These are phyloP conservation scores for Hymenochirus boettgeri DNA, from an alignment of 2,113 vertebrate genomes.

Conservation along the genomic window DNA sequence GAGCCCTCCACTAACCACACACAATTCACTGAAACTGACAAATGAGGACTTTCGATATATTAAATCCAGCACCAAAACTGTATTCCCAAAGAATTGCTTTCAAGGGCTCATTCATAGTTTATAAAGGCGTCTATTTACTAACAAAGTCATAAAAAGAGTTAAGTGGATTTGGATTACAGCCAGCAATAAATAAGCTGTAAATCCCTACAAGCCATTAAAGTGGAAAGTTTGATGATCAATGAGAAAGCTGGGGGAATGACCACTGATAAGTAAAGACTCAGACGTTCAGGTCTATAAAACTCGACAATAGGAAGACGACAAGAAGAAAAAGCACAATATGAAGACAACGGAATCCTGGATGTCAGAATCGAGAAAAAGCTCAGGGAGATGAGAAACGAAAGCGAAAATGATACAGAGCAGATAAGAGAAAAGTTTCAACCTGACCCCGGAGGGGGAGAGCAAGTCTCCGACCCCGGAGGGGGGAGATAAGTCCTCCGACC, in stretches of 20 bases:
- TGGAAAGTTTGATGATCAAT: background rate
- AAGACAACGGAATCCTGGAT: background rate
- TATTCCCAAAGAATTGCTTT: background rate
- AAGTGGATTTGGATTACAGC: conserved; percentile 12
- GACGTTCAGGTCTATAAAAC: conserved; percentile 17
- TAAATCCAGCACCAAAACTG: too few species aligned
- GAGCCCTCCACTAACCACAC: too few species aligned
- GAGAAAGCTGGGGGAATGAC: background rate
- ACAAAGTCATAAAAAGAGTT: background rate
- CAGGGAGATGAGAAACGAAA: too few species aligned
- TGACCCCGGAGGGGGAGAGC: too few species aligned
- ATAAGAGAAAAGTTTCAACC: too few species aligned
- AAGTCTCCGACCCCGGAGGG: too few species aligned
- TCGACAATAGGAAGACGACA: too few species aligned
- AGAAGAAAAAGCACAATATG: background rate
- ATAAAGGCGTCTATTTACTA: conserved; percentile 10
- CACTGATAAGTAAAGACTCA: conserved; percentile 7
- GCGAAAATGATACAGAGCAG: too few species aligned
- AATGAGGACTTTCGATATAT: too few species aligned
- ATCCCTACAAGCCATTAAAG: background rate
- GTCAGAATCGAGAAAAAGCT: too few species aligned
- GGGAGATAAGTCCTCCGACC: too few species aligned
- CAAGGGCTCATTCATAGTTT: background rate
- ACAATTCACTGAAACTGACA: too few species aligned
- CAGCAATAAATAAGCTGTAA: conserved; percentile 19